Percentiles rank a stretch among this genome's conserved stretches.
phyloP scores from a whole-genome alignment of 2,888 invertebrate genomes.

The Plagodis pulveraria region DNA sequence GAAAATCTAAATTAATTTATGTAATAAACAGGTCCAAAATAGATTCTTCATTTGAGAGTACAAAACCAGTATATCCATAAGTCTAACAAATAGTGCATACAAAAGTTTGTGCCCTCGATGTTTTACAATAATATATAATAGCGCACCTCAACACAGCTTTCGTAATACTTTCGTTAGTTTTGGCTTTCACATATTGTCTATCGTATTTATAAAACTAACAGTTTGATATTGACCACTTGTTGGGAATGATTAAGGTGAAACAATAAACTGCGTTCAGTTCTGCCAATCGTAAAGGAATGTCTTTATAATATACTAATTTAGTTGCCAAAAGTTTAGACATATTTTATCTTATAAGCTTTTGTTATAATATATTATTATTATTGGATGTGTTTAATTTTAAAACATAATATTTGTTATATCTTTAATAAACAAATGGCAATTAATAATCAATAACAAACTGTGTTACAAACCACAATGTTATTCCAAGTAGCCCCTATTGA shows the following conservation, averaged over 20 bases:
- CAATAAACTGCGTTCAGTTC: not conserved
- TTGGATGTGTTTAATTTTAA: too few species aligned
- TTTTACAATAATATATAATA: conserved; percentile 47
- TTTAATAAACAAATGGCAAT: too few species aligned
- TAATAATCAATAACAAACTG: conserved; percentile 36
- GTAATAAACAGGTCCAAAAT: not conserved
- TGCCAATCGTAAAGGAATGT: too few species aligned
- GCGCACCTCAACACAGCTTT: conserved; percentile 53
- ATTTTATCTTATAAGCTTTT: too few species aligned
- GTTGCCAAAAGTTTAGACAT: too few species aligned
- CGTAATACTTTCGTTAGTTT: conserved; percentile 74
- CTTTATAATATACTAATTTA: too few species aligned
- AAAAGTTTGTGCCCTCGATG: conserved; percentile 40
- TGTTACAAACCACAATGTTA: conserved; percentile 22
- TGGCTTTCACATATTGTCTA: conserved; percentile 58
- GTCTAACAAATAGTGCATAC: conserved; percentile 27
- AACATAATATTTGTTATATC: too few species aligned
- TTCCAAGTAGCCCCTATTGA: too few species aligned
- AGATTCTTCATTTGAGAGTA: conserved; percentile 14
- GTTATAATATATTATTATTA: too few species aligned
- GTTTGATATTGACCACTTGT: conserved; percentile 29
- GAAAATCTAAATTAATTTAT: not conserved
- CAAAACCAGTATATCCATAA: conserved; percentile 23
- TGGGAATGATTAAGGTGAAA: conserved; percentile 25
- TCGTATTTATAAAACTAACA: conserved; percentile 21